Conservation (phyloP, 2,888 invertebrate genomes). For the Eutolmus rufibarbis region DNA sequence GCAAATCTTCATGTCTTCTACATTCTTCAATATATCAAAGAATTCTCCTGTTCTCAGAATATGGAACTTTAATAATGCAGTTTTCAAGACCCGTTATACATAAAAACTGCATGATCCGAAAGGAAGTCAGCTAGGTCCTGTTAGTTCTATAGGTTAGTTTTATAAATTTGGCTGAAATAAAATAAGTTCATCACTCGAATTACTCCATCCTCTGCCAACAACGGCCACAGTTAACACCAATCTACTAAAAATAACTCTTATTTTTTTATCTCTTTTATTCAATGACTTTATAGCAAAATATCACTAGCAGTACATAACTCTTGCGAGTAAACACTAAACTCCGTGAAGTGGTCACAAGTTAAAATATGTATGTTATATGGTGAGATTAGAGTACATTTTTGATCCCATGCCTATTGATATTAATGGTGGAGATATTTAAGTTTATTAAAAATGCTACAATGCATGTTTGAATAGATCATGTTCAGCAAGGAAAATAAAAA, state of each 20-base stretch:
- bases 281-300: background rate
- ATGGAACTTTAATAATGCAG: too few species aligned
- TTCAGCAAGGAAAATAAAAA: background rate
- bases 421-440: background rate
- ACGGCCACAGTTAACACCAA: background rate
- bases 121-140: too few species aligned
- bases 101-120: too few species aligned
- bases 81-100: too few species aligned
- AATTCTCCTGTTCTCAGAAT: too few species aligned
- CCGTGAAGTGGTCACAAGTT: background rate
- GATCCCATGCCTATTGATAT: background rate
- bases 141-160: too few species aligned
- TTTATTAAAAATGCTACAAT: background rate
- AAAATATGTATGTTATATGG: background rate
- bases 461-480: background rate
- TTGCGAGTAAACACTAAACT: background rate
- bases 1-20: too few species aligned
- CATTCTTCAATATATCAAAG: too few species aligned
- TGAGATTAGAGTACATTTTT: background rate
- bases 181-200: too few species aligned
- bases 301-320: background rate
- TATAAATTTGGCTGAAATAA: too few species aligned
- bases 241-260: background rate
- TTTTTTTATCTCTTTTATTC: background rate
- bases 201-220: too few species aligned